Base-by-base conservation (phyloP, 2,888 invertebrate species). In the Drosophila siamana region DNA sequence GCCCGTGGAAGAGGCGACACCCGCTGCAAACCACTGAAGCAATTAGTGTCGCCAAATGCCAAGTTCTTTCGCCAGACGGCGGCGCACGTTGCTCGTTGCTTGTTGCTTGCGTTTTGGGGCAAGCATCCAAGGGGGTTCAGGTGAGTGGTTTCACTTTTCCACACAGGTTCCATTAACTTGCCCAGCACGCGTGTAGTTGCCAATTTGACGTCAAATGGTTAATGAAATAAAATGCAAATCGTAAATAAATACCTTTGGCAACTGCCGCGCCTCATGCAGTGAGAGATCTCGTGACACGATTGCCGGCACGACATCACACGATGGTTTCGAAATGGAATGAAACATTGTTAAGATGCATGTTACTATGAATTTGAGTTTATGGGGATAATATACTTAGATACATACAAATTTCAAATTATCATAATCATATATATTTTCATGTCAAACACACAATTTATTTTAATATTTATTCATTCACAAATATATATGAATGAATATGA, bases 11-110 rank as follows among this genome's bases (percentile, higher is more conserved):
- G 36, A 41, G 56, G 41, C 60, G 43, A 56, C 28, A 36, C 62
- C 50, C 46, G 43, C 67, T 62, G 68, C 71, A 66, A 66, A 66
- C 48, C 64, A 63, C 62, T 59, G 28, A 7, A 46, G 70, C 89
- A 89, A 90, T 90, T 90, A 90, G 89, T 88, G 80, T 76, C 90
- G 89, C 90, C 82, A 89, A 67, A 61, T 46, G 62, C 41, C 61
- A 60, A 72, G 80, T 86, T 82, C 75, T 87, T 75, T 74, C 83
- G 76, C 88, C 80, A 86, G 59, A 51, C 57, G 56, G n/a, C 63
- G 7, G 33, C 33, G n/a, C 4, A 5, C 11, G 33, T 30, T 30
- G 30, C 30, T 15, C 40, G 38, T n/a, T n/a, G n/a, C n/a, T n/a
- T n/a, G n/a, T n/a, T n/a, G n/a, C n/a, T n/a, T n/a, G n/a, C n/a